Evolutionary conservation across 2,888 invertebrate genomes (phyloP).

Genomic region (Omphaloscelis lunosa): DNA sequence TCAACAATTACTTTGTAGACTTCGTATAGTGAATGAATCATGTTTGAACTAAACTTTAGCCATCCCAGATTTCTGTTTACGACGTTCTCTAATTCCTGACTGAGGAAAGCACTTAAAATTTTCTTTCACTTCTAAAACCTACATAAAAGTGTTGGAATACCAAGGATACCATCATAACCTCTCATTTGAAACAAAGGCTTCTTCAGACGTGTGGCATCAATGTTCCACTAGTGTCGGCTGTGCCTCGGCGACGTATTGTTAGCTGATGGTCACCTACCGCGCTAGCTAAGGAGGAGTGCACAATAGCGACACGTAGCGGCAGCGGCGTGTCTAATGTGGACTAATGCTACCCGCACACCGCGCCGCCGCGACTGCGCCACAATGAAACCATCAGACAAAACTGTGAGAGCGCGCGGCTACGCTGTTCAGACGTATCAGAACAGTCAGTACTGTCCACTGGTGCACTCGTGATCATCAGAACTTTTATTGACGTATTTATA

Average conservation of each 20-base stretch:
- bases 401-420: slow-evolving; percentile 56
- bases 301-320: slow-evolving; percentile 73
- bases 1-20: background rate
- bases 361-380: slow-evolving; percentile 56
- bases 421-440: slow-evolving; percentile 30
- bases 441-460: background rate
- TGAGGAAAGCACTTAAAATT: background rate
- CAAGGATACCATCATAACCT: slow-evolving; percentile 20
- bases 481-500: too few relatives aligned
- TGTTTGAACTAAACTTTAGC: background rate
- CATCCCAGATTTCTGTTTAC: background rate
- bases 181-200: slow-evolving; percentile 37
- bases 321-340: slow-evolving; percentile 83
- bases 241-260: slow-evolving; percentile 45
- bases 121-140: background rate
- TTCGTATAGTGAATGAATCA: slow-evolving; percentile 1
- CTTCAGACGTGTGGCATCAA: slow-evolving; percentile 28
- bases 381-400: slow-evolving; percentile 73
- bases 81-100: background rate
- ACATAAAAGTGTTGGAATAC: slow-evolving; percentile 5
- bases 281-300: slow-evolving; percentile 41
- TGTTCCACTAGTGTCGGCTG: slow-evolving; percentile 25
- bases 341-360: slow-evolving; percentile 77
- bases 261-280: slow-evolving; percentile 60
- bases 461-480: too few relatives aligned